A percentile compares a stretch with the other conserved stretches of the same genome.
Evolutionary conservation across 2,797 vertebrate species (phyloP).

Genomic region (Psittacula derbiana): DNA sequence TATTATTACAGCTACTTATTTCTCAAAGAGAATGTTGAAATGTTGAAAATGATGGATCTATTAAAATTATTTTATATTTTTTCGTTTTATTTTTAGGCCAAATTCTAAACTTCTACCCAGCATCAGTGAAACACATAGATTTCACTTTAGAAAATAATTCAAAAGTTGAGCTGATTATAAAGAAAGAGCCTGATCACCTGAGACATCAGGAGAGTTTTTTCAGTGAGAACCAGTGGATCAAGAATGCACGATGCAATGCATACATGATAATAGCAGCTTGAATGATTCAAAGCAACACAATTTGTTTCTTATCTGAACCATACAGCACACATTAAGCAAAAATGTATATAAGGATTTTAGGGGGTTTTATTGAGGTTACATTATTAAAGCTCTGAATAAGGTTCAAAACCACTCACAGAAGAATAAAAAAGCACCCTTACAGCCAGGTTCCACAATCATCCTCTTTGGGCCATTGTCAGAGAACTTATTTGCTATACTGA

Average conservation of each 20-base stretch:
- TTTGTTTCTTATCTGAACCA: constrained; percentile 30
- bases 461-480: not conserved
- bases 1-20: not conserved
- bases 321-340: not conserved
- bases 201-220: not conserved
- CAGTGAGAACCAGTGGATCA: not conserved
- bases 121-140: not conserved
- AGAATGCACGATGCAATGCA: not conserved
- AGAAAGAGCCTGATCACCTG: not conserved
- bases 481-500: not conserved
- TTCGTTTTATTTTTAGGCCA: not conserved
- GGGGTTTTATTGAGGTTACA: not conserved
- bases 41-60: not conserved
- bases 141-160: not conserved
- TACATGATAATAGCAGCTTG: not conserved
- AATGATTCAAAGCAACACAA: not conserved
- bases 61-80: not conserved
- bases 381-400: not conserved
- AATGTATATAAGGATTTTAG: not conserved
- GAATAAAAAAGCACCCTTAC: not conserved
- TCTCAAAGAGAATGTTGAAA: not conserved
- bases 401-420: not conserved
- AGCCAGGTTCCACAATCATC: not conserved
- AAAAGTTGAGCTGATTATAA: not conserved
- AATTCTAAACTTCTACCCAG: not conserved